These are phyloP conservation scores for Portunus trituberculatus DNA, from an alignment of 1,140 invertebrate species.

Conservation along the genomic window DNA sequence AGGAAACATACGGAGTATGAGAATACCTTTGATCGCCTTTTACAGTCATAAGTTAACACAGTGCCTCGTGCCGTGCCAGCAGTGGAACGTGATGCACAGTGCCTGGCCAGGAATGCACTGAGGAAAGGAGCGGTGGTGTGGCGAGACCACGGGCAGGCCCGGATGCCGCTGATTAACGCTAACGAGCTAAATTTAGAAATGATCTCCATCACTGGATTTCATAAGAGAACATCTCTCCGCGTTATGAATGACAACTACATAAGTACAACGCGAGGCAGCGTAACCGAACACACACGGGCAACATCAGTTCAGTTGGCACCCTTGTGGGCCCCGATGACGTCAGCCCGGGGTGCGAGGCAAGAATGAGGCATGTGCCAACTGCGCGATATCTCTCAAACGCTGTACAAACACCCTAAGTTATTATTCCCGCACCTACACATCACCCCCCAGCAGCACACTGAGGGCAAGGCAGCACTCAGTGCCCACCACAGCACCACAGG, in stretches of 20 bases:
- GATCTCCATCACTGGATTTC: background rate
- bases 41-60: background rate
- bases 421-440: background rate
- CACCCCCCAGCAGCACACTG: background rate
- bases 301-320: slow-evolving; percentile 52
- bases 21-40: background rate
- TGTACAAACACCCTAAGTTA: background rate
- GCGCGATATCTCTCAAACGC: slow-evolving; percentile 30
- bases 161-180: background rate
- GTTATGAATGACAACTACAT: background rate
- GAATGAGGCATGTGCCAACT: slow-evolving; percentile 61
- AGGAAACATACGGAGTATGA: background rate
- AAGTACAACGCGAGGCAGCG: background rate
- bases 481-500: background rate
- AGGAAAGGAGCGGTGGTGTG: background rate
- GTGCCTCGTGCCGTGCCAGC: background rate
- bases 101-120: background rate
- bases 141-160: background rate
- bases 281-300: background rate
- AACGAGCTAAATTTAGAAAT: background rate
- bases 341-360: background rate
- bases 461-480: background rate
- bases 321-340: slow-evolving; percentile 32
- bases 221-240: background rate
- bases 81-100: background rate